Percentiles rank a stretch among this genome's conserved stretches.
Conservation (phyloP, 2,113 vertebrate species). For the Ciconia stormi region DNA sequence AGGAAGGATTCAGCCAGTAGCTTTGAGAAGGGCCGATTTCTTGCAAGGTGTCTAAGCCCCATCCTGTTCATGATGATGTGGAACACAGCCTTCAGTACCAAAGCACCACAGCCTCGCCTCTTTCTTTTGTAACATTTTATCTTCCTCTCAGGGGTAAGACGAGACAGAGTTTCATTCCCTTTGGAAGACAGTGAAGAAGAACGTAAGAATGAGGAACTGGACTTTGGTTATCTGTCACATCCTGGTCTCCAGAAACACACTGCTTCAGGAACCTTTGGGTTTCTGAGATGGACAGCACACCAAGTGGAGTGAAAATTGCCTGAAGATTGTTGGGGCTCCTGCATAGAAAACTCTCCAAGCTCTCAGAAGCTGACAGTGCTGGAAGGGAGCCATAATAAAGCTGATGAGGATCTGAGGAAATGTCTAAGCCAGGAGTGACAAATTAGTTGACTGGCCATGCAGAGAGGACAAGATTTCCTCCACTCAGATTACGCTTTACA, state of each 20-base stretch:
- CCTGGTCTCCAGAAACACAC: neutral
- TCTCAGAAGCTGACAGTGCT: neutral
- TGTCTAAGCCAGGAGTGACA: neutral
- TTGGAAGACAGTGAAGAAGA: neutral
- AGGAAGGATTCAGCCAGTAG: neutral
- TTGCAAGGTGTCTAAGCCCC: neutral
- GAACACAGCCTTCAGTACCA: neutral
- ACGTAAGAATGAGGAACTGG: neutral
- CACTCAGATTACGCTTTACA: neutral
- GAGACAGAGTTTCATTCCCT: neutral
- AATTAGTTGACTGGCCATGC: neutral
- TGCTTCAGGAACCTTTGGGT: neutral
- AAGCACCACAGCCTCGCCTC: neutral
- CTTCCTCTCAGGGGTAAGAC: neutral
- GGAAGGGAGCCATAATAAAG: neutral
- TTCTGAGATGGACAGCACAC: neutral
- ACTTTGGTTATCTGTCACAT: neutral
- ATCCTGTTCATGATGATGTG: no score
- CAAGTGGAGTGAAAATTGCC: neutral
- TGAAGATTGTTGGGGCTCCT: neutral
- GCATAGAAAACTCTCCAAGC: neutral
- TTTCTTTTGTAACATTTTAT: neutral
- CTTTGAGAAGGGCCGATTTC: neutral
- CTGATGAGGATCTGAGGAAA: neutral
- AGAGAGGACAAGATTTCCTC: neutral